These are phyloP conservation scores for Idaea dimidiata DNA, from an alignment of 2,888 invertebrate genomes.

Conservation along the genomic window DNA sequence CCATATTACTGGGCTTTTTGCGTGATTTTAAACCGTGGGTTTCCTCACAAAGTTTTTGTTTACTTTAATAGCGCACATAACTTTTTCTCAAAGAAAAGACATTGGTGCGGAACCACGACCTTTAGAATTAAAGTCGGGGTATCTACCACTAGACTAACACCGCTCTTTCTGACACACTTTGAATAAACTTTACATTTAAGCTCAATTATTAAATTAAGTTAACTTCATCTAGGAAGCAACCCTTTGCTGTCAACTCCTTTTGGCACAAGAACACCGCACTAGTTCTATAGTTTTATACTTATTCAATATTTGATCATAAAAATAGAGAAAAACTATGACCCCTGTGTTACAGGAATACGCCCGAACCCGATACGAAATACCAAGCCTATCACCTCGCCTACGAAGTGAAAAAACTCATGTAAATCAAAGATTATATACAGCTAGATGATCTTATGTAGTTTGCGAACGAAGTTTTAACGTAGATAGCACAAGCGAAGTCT, in stretches of 20 bases:
- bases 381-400: conserved; percentile 99
- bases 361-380: conserved; percentile 95
- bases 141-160: no score
- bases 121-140: no score
- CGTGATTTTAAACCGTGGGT: no score
- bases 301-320: background rate
- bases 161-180: background rate
- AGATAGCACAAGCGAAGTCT: conserved; percentile 40
- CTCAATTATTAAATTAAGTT: background rate
- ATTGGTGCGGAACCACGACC: no score
- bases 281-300: background rate
- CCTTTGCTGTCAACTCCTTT: conserved; percentile 30
- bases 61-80: no score
- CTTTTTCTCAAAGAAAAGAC: no score
- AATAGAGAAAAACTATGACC: conserved; percentile 19
- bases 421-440: conserved; percentile 81
- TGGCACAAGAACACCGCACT: conserved; percentile 46
- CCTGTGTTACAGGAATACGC: conserved; percentile 92
- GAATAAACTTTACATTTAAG: background rate
- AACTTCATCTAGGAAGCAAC: conserved; percentile 16
- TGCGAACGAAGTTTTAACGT: conserved; percentile 40
- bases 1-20: no score
- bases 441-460: conserved; percentile 65
- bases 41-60: no score
- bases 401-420: conserved; percentile 99